Base-by-base conservation (phyloP, 2,888 invertebrate genomes). In the Leptopterna dolabrata region DNA sequence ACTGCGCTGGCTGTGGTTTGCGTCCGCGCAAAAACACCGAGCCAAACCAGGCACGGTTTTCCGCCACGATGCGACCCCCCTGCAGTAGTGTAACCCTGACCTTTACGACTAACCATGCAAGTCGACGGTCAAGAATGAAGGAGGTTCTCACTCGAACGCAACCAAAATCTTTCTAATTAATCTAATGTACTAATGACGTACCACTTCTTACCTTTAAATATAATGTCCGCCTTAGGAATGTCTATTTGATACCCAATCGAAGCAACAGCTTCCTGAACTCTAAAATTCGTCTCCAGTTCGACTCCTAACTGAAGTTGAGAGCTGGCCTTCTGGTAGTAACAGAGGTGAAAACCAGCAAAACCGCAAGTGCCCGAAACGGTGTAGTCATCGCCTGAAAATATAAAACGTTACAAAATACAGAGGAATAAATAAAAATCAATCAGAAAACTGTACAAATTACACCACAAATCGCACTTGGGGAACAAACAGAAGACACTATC, bases 171-270 rank as follows among this genome's bases (percentile, higher is more conserved):
- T n/a, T n/a, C n/a, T n/a, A n/a, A n/a, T n/a, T n/a, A n/a, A n/a
- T n/a, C n/a, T n/a, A n/a, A n/a, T n/a, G n/a, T n/a, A n/a, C n/a
- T n/a, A n/a, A n/a, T n/a, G 36, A 36, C 36, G 7, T n/a, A 36
- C 7, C 36, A 7, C 36, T 7, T 27, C 41, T 76, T 91, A 98
- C 98, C 99, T 95, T 96, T 96, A 92, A 99, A 98, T 82, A 96
- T 94, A 90, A 98, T 94, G 92, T 98, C 98, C 85, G 98, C 98
- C 92, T 97, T 97, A 76, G 98, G 98, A 91, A 99, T 94, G 92
- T 98, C 98, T 89, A 97, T 95, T 93, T 99, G 98, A 93, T 99
- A 99, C 14, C 96, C 98, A 90, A 99, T 94, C 3, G 98, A 96
- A 87, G 97, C 97, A 6, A 96, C 95, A 0, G 97, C 96, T 92